These are phyloP conservation scores for Monochamus alternatus DNA, from an alignment of 2,888 invertebrate species.

Conservation along the genomic window DNA sequence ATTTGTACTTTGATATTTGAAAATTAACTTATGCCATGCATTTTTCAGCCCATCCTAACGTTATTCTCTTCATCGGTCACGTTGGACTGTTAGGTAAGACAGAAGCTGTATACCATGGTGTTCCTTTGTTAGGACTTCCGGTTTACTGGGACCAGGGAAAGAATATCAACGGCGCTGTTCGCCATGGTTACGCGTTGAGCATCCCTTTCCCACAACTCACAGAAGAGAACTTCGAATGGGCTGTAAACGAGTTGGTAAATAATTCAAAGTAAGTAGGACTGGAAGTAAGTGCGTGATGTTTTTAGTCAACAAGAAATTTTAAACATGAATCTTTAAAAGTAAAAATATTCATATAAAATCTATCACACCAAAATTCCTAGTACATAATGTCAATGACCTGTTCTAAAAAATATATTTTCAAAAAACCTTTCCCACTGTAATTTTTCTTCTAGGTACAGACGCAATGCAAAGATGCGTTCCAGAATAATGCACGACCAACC, in stretches of 20 bases:
- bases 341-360: too few relatives aligned
- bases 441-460: constrained; percentile 49
- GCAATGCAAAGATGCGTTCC: constrained; percentile 52
- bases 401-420: too few relatives aligned
- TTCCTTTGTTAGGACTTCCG: constrained; percentile 73
- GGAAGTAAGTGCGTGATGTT: too few relatives aligned
- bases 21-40: too few relatives aligned
- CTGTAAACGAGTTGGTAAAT: constrained; percentile 68
- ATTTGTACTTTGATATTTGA: too few relatives aligned
- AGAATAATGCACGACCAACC: constrained; percentile 57
- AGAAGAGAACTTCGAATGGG: constrained; percentile 66
- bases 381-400: too few relatives aligned
- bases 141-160: constrained; percentile 72
- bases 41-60: constrained; percentile 70
- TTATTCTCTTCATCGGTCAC: constrained; percentile 75
- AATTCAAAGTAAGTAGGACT: constrained; percentile 66
- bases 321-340: too few relatives aligned
- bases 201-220: constrained; percentile 67
- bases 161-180: constrained; percentile 70
- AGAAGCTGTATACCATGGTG: constrained; percentile 72
- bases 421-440: neutral
- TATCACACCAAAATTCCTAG: too few relatives aligned
- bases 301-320: too few relatives aligned
- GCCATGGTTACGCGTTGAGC: constrained; percentile 55
- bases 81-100: constrained; percentile 75